phyloP scores from a whole-genome alignment of 2,113 vertebrate genomes.

The Mastomys coucha region DNA sequence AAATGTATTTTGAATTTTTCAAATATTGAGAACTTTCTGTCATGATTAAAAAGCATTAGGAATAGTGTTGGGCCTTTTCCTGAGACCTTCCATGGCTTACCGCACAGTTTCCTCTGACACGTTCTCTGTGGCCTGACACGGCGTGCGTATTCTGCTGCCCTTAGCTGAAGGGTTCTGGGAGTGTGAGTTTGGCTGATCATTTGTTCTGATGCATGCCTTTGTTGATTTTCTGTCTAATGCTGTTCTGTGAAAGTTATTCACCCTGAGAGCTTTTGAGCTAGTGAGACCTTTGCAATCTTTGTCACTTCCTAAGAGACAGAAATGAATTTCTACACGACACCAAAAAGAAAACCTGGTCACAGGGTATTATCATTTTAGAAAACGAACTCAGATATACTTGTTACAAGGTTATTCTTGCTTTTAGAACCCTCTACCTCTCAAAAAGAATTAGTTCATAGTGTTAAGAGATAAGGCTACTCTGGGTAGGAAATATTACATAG shows the following conservation, averaged over 20 bases:
- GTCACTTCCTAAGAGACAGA: constrained; percentile 14
- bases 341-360: constrained; percentile 45
- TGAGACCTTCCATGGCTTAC: background rate
- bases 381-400: background rate
- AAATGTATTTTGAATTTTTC: constrained; percentile 26
- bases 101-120: background rate
- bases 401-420: constrained; percentile 24
- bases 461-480: background rate
- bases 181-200: background rate
- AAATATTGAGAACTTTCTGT: background rate
- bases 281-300: constrained; percentile 35
- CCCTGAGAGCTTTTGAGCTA: background rate
- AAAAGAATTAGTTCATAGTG: constrained; percentile 1
- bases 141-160: background rate
- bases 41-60: background rate
- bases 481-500: background rate
- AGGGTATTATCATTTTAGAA: background rate
- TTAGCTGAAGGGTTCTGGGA: background rate
- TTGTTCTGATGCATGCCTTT: constrained; percentile 27
- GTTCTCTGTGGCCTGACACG: constrained; percentile 3
- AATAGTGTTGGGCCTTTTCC: background rate
- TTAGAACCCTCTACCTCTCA: background rate
- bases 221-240: constrained; percentile 46
- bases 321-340: background rate
- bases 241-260: constrained; percentile 20